A percentile compares a stretch with the other conserved stretches of the same genome.
Evolutionary conservation across 2,113 vertebrate genomes (phyloP).

Genomic region (Platichthys stellatus): DNA sequence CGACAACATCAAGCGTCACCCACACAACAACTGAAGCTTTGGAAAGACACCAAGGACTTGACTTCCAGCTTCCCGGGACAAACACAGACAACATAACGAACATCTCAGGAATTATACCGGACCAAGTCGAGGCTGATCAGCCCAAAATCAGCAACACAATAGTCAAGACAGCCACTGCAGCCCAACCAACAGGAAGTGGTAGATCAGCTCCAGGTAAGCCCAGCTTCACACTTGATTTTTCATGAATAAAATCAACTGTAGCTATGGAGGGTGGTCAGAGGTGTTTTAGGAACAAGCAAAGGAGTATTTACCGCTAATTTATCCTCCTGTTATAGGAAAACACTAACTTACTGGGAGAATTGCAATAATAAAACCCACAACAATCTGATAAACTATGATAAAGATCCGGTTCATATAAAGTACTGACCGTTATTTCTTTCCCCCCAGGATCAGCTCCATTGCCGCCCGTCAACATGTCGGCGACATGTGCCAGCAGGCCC

Average conservation of each 20-base stretch:
- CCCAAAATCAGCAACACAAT: slow-evolving; percentile 9
- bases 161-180: background rate
- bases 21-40: background rate
- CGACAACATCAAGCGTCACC: background rate
- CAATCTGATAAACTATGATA: no score
- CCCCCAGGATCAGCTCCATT: slow-evolving; percentile 12
- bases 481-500: slow-evolving; percentile 78
- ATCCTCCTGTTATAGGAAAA: background rate
- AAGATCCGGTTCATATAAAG: background rate
- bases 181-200: background rate
- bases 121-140: background rate
- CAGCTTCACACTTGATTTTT: background rate
- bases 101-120: background rate
- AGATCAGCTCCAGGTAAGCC: slow-evolving; percentile 37
- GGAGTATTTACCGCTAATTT: no score
- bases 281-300: no score
- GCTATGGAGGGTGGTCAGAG: no score
- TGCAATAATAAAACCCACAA: no score
- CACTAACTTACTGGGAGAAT: no score
- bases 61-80: background rate
- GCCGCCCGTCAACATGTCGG: slow-evolving; percentile 30
- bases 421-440: slow-evolving; percentile 3
- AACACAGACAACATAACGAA: background rate
- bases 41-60: background rate
- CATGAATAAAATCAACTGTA: no score